Evolutionary conservation across 2,888 invertebrate species (phyloP), one percentile per base, ranked within the genome.

Genomic region (Alloscopus bannaensis): DNA sequence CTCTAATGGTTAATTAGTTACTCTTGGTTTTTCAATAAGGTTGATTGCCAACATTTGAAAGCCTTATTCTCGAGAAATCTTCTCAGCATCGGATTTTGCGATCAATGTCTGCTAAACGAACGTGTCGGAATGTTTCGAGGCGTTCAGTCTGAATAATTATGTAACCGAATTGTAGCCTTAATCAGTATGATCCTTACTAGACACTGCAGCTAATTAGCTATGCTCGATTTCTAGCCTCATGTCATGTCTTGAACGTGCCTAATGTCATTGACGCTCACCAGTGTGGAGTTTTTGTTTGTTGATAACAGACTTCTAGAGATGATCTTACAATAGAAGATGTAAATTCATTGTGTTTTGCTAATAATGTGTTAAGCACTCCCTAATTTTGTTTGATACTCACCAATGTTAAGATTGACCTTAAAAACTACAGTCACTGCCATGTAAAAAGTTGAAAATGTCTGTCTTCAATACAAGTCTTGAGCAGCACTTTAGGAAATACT

Each of bases 381-480:
- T 36, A 8, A 36, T 45, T 42, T 24, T 16, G 4, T n/a, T n/a
- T 20, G 24, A 65, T 65, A 45, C 65, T 65, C 50, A 50, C 50
- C 16, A 50, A 13, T 13, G 6, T 18, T 13, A 18, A 13, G 20
- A 18, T 6, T 18, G 50, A 50, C 50, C 50, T 50, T 50, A 50
- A 50, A 6, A 50, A 50, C 50, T 50, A 13, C 50, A 50, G 4
- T 50, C 50, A 50, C 50, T 50, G 50, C 50, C 50, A 50, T n/a
- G 50, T 50, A 18, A 4, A 50, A 36, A 36, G 13, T 8, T 36
- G 8, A 8, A 36, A 36, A 36, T 36, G 13, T 8, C 36, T 36
- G 36, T 36, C 36, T 36, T 36, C 36, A 36, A 36, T 8, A n/a
- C n/a, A n/a, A n/a, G n/a, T n/a, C n/a, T n/a, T n/a, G n/a, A n/a